Base-by-base conservation (phyloP, 1,140 invertebrate genomes). In the Carcinoscorpius rotundicauda region DNA sequence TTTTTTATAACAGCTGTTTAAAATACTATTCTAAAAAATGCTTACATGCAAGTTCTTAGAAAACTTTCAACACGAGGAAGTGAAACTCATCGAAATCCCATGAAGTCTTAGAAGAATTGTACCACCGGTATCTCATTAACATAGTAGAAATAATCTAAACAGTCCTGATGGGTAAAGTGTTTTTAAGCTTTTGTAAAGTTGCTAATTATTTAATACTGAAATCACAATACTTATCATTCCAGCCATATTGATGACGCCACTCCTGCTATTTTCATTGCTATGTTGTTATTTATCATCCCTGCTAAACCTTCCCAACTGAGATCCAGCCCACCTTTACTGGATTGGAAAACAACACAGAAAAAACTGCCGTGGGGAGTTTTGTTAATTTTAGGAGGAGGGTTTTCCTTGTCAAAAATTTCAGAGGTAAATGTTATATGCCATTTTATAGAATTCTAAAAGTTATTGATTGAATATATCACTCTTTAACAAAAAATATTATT, bases 321-420 rank as follows among this genome's bases (percentile, higher is more conserved):
- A 11, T 9, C 6, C 49, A 62, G 63, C 50, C 62, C 64, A 53
- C 60, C 75, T 0, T 58, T 78, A 51, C 52, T 78, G 58, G 70
- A 68, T 9, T 81, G 80, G 80, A 67, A 73, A 10, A 69, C 69
- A 4, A 73, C 79, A 5, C 74, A 78, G 51, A 71, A 75, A 52
- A 76, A 77, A 58, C 66, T 81, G 5, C 78, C 80, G 3, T 82
- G 81, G 81, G 77, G 78, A 52, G 69, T 81, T 4, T 71, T 82
- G 6, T 66, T 82, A 2, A 70, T 82, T 8, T 69, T 82, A 11
- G 85, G 91, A 51, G 90, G 90, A 59, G 92, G 92, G 2, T 93
- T 95, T 76, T 90, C 91, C 0, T 79, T 97, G 11, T 91, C 92
- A 0, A 84, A 88, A 58, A 91, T 87, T 58, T 88, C 86, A 69